Percentiles rank a stretch among this genome's conserved stretches.
Conservation (phyloP, 2,113 vertebrate genomes). For the Sphyrna mokarran region DNA sequence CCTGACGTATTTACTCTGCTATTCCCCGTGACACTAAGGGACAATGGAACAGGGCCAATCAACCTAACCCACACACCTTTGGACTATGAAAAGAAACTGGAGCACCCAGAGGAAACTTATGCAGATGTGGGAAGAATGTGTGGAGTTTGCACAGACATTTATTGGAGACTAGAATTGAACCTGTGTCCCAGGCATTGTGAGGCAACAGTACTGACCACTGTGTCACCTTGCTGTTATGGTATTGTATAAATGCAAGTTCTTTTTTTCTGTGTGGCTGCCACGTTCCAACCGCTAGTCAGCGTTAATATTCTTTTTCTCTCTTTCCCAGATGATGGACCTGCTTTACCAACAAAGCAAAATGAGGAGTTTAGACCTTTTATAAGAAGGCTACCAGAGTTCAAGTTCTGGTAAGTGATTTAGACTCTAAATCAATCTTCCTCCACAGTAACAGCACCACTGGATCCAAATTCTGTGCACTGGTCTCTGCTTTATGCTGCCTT, state of each 20-base stretch:
- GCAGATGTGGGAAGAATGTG: no score
- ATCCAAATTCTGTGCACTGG: not conserved
- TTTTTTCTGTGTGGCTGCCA: not conserved
- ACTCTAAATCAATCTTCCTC: not conserved
- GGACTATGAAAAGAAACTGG: no score
- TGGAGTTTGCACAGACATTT: no score
- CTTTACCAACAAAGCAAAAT: slow-evolving; percentile 93
- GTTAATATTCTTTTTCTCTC: not conserved
- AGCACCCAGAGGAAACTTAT: no score
- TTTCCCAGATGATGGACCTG: slow-evolving; percentile 82
- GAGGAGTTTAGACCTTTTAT: slow-evolving; percentile 98
- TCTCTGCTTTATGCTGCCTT: not conserved
- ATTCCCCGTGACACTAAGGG: no score
- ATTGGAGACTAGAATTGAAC: no score
- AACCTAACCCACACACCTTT: no score
- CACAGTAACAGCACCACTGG: not conserved
- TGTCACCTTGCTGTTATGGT: not conserved
- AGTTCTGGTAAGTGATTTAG: slow-evolving; percentile 81
- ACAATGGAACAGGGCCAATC: no score
- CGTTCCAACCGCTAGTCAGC: no score
- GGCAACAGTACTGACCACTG: no score
- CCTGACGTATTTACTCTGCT: no score
- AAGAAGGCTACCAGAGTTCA: slow-evolving; percentile 94
- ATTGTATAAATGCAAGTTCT: not conserved
- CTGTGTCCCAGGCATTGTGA: no score